Conservation (phyloP, 2,888 invertebrate genomes). For the Parnassius mnemosyne region DNA sequence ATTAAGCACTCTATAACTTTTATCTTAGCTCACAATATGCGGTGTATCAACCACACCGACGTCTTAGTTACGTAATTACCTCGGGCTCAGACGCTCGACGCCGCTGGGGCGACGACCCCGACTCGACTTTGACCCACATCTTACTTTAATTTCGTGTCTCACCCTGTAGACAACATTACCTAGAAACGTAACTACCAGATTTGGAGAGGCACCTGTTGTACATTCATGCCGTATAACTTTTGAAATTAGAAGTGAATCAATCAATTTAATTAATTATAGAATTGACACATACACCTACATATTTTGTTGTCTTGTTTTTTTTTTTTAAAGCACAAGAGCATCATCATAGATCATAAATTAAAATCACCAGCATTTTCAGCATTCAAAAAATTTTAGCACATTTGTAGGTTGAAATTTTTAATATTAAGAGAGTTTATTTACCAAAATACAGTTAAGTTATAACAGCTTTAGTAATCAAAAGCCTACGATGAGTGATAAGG, state of each 20-base stretch:
- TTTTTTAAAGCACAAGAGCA: too few relatives aligned
- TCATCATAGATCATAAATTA: too few relatives aligned
- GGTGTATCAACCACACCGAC: conserved; percentile 46
- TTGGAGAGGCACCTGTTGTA: conserved; percentile 29
- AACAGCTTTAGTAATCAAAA: too few relatives aligned
- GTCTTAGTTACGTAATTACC: conserved; percentile 69
- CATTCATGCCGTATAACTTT: background rate
- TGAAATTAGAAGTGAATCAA: background rate
- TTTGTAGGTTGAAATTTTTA: too few relatives aligned
- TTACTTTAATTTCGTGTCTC: conserved; percentile 74
- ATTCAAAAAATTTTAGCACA: too few relatives aligned
- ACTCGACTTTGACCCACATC: conserved; percentile 77
- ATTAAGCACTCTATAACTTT: conserved; percentile 4
- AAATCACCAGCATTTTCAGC: too few relatives aligned
- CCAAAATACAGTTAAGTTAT: too few relatives aligned
- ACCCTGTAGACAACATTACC: conserved; percentile 56
- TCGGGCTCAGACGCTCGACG: conserved; percentile 51
- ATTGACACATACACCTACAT: too few relatives aligned
- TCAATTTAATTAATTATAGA: too few relatives aligned
- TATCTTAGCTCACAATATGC: conserved; percentile 28
- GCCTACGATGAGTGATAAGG: too few relatives aligned
- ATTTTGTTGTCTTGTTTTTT: too few relatives aligned
- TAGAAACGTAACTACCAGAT: conserved; percentile 33
- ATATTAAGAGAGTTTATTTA: too few relatives aligned
- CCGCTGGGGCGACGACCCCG: conserved; percentile 62